Percentiles rank a stretch among this genome's conserved stretches.
phyloP scores from a whole-genome alignment of 2,797 vertebrate species.

The Manis javanica region DNA sequence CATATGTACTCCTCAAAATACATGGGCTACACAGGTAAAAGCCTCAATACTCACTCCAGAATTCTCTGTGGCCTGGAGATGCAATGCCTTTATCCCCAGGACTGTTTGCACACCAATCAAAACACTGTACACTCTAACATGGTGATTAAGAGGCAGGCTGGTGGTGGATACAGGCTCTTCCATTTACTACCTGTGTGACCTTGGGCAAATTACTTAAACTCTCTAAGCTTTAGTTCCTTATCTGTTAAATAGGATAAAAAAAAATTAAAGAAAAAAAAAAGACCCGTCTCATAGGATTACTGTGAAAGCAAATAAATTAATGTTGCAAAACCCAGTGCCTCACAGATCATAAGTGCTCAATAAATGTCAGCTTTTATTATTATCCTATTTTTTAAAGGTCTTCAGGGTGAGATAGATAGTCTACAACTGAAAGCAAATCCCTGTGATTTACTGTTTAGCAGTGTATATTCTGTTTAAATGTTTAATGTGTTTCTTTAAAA shows the following conservation, averaged over 20 bases:
- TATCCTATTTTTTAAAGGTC: constrained; percentile 73
- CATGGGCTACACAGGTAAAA: background rate
- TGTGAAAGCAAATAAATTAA: constrained; percentile 77
- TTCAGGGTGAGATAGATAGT: constrained; percentile 60
- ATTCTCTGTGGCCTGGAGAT: background rate
- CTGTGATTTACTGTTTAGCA: constrained; percentile 65
- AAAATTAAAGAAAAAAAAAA: constrained; percentile 3
- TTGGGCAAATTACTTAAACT: constrained; percentile 79
- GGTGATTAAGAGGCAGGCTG: constrained; percentile 58
- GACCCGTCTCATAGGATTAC: constrained; percentile 66
- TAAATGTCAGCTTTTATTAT: constrained; percentile 76
- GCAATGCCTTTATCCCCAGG: constrained; percentile 18
- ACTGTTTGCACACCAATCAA: constrained; percentile 48
- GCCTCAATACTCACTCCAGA: background rate
- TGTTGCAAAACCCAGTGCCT: constrained; percentile 64
- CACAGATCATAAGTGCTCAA: constrained; percentile 77
- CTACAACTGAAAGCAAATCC: constrained; percentile 18
- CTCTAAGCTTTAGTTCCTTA: constrained; percentile 74
- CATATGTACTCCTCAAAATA: background rate
- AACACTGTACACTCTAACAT: background rate
- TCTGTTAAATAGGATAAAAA: constrained; percentile 74
- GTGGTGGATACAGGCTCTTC: constrained; percentile 48
- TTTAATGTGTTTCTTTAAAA: constrained; percentile 59
- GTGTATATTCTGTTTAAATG: constrained; percentile 47
- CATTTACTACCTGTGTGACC: constrained; percentile 74